Percentiles rank a stretch among this genome's conserved stretches.
Evolutionary conservation across 1,140 invertebrate species (phyloP).

Genomic region (Cyrtorhinus lividipennis): DNA sequence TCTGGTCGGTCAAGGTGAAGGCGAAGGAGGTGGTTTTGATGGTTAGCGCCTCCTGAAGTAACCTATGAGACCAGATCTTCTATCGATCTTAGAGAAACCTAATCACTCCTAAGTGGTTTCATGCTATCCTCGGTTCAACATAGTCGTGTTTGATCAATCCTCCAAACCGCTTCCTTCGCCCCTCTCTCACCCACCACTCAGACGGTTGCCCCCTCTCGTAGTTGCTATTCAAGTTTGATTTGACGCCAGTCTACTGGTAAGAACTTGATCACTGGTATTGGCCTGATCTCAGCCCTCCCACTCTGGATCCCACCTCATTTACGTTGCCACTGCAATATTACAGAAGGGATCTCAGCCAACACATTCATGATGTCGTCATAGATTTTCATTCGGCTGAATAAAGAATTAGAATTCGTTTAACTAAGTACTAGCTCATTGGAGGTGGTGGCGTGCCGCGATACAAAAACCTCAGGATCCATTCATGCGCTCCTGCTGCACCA

Average conservation of each 20-base stretch:
- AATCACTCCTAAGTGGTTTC: conserved; percentile 8
- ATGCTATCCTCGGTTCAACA: background rate
- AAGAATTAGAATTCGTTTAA: too few relatives aligned
- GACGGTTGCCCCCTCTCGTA: background rate
- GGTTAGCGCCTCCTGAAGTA: background rate
- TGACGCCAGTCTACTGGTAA: background rate
- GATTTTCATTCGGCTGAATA: too few relatives aligned
- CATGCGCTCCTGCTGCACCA: too few relatives aligned
- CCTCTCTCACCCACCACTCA: background rate
- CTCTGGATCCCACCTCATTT: background rate
- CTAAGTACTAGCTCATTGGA: too few relatives aligned
- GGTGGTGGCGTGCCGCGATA: too few relatives aligned
- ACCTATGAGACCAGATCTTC: background rate
- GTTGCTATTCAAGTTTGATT: background rate
- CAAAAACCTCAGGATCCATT: too few relatives aligned
- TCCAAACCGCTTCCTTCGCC: background rate
- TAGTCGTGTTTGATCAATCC: conserved; percentile 1
- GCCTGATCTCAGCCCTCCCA: too few relatives aligned
- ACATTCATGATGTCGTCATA: too few relatives aligned
- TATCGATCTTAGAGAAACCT: background rate
- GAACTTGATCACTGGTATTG: too few relatives aligned
- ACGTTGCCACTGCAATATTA: background rate
- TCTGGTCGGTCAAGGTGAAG: too few relatives aligned
- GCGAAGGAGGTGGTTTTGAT: background rate
- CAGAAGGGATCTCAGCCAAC: too few relatives aligned